A percentile compares a stretch with the other conserved stretches of the same genome.
Conservation (phyloP, 2,797 vertebrate species). For the Euphonia xanthogaster region DNA sequence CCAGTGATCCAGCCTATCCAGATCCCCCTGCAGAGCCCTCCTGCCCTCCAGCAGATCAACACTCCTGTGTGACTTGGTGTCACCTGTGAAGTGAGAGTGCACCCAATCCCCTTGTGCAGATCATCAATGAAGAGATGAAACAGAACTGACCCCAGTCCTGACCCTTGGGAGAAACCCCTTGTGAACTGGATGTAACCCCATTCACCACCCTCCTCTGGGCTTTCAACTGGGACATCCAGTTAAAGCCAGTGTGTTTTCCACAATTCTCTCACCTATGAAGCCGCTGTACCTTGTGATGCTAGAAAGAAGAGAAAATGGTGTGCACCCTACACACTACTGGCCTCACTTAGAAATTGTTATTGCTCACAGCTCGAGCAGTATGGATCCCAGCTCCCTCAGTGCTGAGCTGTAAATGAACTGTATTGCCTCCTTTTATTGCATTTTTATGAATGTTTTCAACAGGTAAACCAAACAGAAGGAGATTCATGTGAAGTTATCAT, state of each 20-base stretch:
- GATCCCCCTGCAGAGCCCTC: neutral
- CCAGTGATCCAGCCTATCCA: neutral
- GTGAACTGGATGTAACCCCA: neutral
- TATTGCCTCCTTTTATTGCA: neutral
- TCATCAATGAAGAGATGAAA: rapidly evolving
- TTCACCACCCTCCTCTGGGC: neutral
- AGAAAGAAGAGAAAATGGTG: neutral
- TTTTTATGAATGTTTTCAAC: neutral
- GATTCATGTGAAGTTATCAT: neutral
- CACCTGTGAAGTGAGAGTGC: neutral
- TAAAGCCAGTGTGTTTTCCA: neutral
- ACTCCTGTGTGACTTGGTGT: neutral
- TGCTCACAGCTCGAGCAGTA: neutral
- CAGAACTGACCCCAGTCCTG: neutral
- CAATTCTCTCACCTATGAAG: neutral
- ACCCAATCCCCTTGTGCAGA: neutral
- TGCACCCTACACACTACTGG: neutral
- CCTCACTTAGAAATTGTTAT: neutral
- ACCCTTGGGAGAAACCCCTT: neutral
- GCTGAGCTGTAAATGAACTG: neutral
- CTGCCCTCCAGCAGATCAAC: neutral
- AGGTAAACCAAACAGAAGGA: neutral
- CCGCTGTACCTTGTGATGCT: neutral
- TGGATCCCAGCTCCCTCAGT: neutral
- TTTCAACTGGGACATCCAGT: neutral